Evolutionary conservation across 92 coral and sea anemone genomes (phyloP), one percentile per base, ranked within the genome.

Genomic region (Epizoanthus rinbou): DNA sequence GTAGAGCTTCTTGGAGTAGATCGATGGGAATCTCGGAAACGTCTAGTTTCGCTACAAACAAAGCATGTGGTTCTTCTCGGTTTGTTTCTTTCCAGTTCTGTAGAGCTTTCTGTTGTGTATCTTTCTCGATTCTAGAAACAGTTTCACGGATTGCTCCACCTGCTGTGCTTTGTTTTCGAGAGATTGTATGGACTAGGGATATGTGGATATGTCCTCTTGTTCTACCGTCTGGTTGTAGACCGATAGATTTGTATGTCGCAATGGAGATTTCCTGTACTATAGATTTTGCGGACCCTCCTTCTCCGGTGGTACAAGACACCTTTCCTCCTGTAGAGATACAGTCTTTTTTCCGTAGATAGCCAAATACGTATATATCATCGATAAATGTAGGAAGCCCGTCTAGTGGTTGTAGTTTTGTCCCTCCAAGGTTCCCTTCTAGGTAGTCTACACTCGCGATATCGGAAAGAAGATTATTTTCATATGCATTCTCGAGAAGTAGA

Each of bases 401-500:
- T 0, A 67, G 73, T 23, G 73, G 73, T 23, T 7, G 45, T 0
- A 67, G 45, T 7, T 67, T 43, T 23, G 73, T 67, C 0, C 16
- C 0, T 25, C 68, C 76, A 11, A 6, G 39, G 56, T 68, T 19
- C 3, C 47, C 78, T n/a, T 57, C 85, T 3, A 82, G 69, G 45
- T 82, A 82, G 79, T 82, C 67, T 78, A 63, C 62, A 22, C n/a
- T 67, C 45, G 85, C 43, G 21, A 81, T 81, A 24, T 64, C 84
- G 2, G 84, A 54, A n/a, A 80, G 59, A 21, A 80, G 69, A 22
- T 74, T 74, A 63, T 63, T 76, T 17, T 81, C 58, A 76, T 65
- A 66, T 23, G 85, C 71, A 22, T 81, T 81, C 54, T 81, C 85
- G 18, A 22, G 28, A 6, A 81, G 43, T 8, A 81, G 33, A 66